These are phyloP conservation scores for Anthophora plumipes DNA, from an alignment of 2,888 invertebrate genomes.

Conservation along the genomic window DNA sequence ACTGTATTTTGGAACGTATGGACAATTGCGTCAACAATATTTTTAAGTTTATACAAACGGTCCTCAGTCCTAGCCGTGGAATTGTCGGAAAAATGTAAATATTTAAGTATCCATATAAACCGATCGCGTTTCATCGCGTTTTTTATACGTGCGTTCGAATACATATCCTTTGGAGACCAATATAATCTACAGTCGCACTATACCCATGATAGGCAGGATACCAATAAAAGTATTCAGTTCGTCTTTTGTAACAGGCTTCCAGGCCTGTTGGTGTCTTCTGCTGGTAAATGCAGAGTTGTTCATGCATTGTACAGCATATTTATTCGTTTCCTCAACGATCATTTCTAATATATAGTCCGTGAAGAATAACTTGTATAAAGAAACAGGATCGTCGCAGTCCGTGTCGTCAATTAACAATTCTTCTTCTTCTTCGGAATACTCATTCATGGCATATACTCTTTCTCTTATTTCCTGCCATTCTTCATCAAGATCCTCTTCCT, in stretches of 20 bases:
- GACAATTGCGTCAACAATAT: neutral
- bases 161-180: neutral
- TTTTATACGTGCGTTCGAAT: neutral
- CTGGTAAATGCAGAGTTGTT: slow-evolving; percentile 57
- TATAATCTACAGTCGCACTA: slow-evolving; percentile 5
- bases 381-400: too few relatives aligned
- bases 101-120: neutral
- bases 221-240: slow-evolving; percentile 53
- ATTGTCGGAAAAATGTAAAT: slow-evolving; percentile 1
- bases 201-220: slow-evolving; percentile 23
- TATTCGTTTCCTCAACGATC: slow-evolving; percentile 50
- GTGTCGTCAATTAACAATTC: too few relatives aligned
- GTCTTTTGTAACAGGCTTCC: slow-evolving; percentile 42
- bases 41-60: neutral
- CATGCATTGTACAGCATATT: slow-evolving; percentile 45
- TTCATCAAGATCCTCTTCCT: too few relatives aligned
- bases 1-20: neutral
- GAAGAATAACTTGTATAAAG: too few relatives aligned
- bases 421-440: too few relatives aligned
- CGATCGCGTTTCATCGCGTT: neutral
- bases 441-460: too few relatives aligned
- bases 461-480: too few relatives aligned
- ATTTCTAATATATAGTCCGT: slow-evolving; percentile 46
- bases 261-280: slow-evolving; percentile 56
- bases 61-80: neutral